A percentile compares a stretch with the other conserved stretches of the same genome.
Conservation (phyloP, 1,140 invertebrate species). For the Drosophila takahashii region DNA sequence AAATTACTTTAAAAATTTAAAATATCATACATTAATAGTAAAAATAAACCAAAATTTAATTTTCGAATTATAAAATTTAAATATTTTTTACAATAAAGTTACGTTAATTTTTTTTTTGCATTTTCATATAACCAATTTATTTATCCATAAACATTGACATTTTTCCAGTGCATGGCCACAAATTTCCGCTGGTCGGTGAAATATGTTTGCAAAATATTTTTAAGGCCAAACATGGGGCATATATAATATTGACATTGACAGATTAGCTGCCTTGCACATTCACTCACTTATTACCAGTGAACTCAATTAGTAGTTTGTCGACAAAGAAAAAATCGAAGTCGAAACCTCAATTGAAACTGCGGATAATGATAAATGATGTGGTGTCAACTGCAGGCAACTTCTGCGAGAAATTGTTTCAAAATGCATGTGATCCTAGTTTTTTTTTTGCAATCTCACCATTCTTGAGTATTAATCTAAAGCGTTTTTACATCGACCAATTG, state of each 20-base stretch:
- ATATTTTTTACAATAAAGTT: too few relatives aligned
- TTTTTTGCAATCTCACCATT: constrained; percentile 13
- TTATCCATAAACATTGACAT: not conserved
- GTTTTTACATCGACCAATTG: constrained; percentile 40
- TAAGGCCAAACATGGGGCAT: constrained; percentile 14
- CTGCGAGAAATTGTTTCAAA: constrained; percentile 31
- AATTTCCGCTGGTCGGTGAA: constrained; percentile 8
- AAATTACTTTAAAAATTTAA: not conserved
- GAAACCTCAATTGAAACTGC: constrained; percentile 23
- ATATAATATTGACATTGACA: constrained; percentile 36
- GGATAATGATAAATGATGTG: constrained; percentile 32
- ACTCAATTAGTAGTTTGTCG: constrained; percentile 31
- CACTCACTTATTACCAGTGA: constrained; percentile 12
- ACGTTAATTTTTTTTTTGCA: too few relatives aligned
- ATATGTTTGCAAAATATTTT: constrained; percentile 24
- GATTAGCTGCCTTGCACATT: constrained; percentile 17
- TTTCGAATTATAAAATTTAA: too few relatives aligned
- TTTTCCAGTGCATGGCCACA: constrained; percentile 1
- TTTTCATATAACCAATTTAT: too few relatives aligned
- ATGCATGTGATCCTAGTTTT: constrained; percentile 8
- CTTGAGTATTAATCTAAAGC: constrained; percentile 22
- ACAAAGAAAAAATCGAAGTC: constrained; percentile 7
- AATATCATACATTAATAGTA: too few relatives aligned
- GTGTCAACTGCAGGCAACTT: constrained; percentile 24
- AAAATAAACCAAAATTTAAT: too few relatives aligned